These are phyloP conservation scores for Dendrolimus kikuchii DNA, from an alignment of 1,140 invertebrate species.

Conservation along the genomic window DNA sequence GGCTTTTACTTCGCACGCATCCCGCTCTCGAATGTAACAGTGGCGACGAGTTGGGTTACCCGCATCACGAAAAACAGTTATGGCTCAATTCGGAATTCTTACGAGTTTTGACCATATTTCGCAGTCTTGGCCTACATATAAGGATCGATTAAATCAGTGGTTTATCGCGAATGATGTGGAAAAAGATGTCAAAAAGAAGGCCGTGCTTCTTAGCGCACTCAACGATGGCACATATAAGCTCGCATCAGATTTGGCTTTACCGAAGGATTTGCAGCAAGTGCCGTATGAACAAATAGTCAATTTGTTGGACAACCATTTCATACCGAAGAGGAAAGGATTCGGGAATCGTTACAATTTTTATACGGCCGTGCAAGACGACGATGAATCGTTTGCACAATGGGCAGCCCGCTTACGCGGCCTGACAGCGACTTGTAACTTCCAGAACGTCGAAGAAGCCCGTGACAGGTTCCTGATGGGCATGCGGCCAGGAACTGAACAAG, in stretches of 20 bases:
- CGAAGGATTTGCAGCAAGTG: constrained; percentile 20
- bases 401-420: constrained; percentile 26
- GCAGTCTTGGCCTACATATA: too few relatives aligned
- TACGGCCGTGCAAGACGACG: constrained; percentile 15
- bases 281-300: constrained; percentile 18
- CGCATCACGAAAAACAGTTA: too few relatives aligned
- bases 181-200: constrained; percentile 5
- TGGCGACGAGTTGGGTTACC: too few relatives aligned
- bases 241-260: constrained; percentile 22
- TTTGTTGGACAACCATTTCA: constrained; percentile 26
- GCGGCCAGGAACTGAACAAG: constrained; percentile 6
- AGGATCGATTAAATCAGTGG: too few relatives aligned
- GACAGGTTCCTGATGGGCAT: too few relatives aligned
- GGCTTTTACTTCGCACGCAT: too few relatives aligned
- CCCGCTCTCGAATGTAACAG: too few relatives aligned
- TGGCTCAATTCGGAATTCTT: too few relatives aligned
- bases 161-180: not conserved
- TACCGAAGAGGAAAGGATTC: constrained; percentile 22
- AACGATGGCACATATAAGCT: constrained; percentile 22
- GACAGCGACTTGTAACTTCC: constrained; percentile 18
- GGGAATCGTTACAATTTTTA: constrained; percentile 27
- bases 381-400: constrained; percentile 21
- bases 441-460: constrained; percentile 17
- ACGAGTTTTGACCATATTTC: too few relatives aligned
- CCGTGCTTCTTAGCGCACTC: constrained; percentile 21